phyloP scores from a whole-genome alignment of 2,113 vertebrate species.

The Turnix velox region DNA sequence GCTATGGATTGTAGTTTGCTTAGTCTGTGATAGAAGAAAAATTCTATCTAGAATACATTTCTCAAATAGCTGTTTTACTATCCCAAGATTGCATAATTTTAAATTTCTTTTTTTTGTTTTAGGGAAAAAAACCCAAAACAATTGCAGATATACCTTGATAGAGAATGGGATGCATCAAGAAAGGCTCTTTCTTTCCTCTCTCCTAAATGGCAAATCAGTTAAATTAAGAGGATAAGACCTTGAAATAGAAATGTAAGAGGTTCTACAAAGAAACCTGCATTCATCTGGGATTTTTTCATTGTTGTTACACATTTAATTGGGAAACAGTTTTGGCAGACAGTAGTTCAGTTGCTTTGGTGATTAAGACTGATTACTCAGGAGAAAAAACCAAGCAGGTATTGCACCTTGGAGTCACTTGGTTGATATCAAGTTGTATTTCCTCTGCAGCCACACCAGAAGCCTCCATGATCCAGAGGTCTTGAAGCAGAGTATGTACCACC shows the following conservation, averaged over 20 bases:
- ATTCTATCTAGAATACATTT: neutral
- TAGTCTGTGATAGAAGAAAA: neutral
- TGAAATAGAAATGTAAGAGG: neutral
- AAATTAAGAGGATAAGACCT: neutral
- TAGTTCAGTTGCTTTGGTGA: neutral
- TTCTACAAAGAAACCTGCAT: neutral
- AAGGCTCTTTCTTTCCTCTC: neutral
- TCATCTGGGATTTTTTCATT: neutral
- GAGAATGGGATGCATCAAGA: neutral
- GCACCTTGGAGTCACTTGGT: neutral
- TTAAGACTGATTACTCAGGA: neutral
- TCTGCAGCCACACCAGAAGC: neutral
- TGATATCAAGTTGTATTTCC: neutral
- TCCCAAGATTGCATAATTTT: accelerated
- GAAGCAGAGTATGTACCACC: neutral
- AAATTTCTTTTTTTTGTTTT: neutral
- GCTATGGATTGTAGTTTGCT: neutral
- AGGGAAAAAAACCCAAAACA: neutral
- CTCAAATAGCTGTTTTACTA: neutral
- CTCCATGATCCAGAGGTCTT: accelerated
- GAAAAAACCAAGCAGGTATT: neutral
- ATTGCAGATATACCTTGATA: neutral
- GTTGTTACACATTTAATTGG: neutral
- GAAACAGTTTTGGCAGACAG: neutral
- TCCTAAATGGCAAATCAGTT: neutral